A percentile compares a stretch with the other conserved stretches of the same genome.
These are phyloP conservation scores for Microplitis manilae DNA, from an alignment of 2,888 invertebrate genomes.

Conservation along the genomic window DNA sequence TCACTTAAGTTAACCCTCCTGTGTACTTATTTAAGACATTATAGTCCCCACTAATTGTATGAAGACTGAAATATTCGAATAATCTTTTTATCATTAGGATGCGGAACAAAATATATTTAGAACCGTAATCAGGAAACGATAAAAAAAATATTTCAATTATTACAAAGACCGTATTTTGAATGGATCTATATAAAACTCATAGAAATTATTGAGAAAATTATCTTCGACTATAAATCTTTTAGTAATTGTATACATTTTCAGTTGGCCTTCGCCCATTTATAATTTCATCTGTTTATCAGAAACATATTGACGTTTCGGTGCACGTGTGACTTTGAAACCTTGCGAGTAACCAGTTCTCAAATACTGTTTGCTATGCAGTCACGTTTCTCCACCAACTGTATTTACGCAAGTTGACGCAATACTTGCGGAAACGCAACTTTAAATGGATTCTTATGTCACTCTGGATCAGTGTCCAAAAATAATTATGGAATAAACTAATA, in stretches of 20 bases:
- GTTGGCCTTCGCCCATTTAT: conserved; percentile 56
- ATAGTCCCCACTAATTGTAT: conserved; percentile 37
- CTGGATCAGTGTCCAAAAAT: conserved; percentile 17
- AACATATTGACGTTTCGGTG: conserved; percentile 45
- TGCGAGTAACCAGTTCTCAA: conserved; percentile 58
- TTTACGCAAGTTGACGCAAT: conserved; percentile 57
- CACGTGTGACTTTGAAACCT: conserved; percentile 45
- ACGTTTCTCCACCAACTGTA: conserved; percentile 60
- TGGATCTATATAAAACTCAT: no score
- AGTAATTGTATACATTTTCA: background rate
- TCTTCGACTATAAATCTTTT: background rate
- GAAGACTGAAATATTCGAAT: conserved; percentile 44
- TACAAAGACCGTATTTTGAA: no score
- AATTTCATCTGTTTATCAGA: conserved; percentile 59
- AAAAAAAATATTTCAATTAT: background rate
- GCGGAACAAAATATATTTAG: conserved; percentile 11
- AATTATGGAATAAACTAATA: conserved; percentile 7
- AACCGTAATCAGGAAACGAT: background rate
- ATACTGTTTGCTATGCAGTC: conserved; percentile 64
- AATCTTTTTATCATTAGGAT: conserved; percentile 45
- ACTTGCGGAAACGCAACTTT: conserved; percentile 55
- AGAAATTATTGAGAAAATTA: no score
- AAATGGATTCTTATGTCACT: conserved; percentile 57
- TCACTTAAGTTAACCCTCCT: conserved; percentile 39
- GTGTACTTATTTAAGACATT: conserved; percentile 24